Evolutionary conservation across 2,888 invertebrate species (phyloP).

Genomic region (Heliconius ethilla): DNA sequence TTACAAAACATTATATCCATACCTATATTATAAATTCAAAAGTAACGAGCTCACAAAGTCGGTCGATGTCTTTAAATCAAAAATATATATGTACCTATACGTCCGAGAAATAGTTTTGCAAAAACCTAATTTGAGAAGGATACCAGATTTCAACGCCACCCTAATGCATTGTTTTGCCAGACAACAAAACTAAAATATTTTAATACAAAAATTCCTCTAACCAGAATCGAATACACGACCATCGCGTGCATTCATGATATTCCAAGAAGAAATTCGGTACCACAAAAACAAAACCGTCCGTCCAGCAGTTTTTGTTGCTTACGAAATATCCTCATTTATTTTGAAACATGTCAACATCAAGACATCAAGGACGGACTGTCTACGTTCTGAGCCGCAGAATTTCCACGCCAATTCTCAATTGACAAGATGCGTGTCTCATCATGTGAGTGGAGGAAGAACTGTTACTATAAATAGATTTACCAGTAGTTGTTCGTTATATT

Average conservation of each 20-base stretch:
- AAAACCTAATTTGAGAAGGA: too few species aligned
- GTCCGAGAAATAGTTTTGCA: too few species aligned
- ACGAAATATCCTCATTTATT: conserved; percentile 43
- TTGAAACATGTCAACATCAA: conserved; percentile 43
- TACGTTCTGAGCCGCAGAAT: conserved; percentile 31
- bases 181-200: background rate
- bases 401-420: conserved; percentile 39
- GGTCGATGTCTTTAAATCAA: too few species aligned
- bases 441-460: conserved; percentile 1
- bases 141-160: too few species aligned
- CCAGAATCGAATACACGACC: background rate
- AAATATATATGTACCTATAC: too few species aligned
- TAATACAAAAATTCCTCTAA: too few species aligned
- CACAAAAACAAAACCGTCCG: conserved; percentile 22
- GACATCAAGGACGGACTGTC: conserved; percentile 39
- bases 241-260: background rate
- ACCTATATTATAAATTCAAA: too few species aligned
- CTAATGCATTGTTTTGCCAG: background rate
- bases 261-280: background rate
- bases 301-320: conserved; percentile 27
- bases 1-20: too few species aligned
- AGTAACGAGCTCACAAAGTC: too few species aligned
- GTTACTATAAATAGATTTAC: background rate
- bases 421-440: conserved; percentile 29
- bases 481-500: background rate